Conservation (phyloP, 2,888 invertebrate species). For the Dione vanillae region DNA sequence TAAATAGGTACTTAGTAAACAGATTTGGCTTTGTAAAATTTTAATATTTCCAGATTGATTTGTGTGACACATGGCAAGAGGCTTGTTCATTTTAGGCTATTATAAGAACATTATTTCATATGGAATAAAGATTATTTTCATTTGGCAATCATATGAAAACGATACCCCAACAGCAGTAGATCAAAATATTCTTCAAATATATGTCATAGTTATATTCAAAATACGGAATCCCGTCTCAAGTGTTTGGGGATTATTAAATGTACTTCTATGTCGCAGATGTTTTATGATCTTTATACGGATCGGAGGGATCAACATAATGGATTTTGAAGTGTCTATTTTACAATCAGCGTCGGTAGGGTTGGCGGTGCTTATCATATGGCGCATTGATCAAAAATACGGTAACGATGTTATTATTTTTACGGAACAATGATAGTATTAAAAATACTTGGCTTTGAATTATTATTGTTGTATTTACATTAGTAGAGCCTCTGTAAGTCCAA, state of each 20-base stretch:
- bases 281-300: conserved; percentile 38
- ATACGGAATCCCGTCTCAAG: conserved; percentile 51
- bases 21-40: conserved; percentile 40
- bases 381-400: conserved; percentile 20
- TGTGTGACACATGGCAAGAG: conserved; percentile 48
- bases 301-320: conserved; percentile 45
- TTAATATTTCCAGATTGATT: conserved; percentile 45
- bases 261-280: conserved; percentile 52
- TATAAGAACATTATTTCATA: conserved; percentile 20
- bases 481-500: too few species aligned
- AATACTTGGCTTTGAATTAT: too few species aligned
- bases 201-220: conserved; percentile 46
- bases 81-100: conserved; percentile 41
- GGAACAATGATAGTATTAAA: not conserved
- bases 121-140: conserved; percentile 40
- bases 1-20: conserved; percentile 31
- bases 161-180: conserved; percentile 48
- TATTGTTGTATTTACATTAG: too few species aligned
- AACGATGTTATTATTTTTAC: not conserved
- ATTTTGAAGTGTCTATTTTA: conserved; percentile 46
- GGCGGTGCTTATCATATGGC: conserved; percentile 31
- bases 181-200: conserved; percentile 49
- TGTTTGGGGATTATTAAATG: conserved; percentile 51
- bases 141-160: conserved; percentile 36
- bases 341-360: conserved; percentile 41